Evolutionary conservation across 1,140 invertebrate genomes (phyloP).

Genomic region (Bombus waltoni): DNA sequence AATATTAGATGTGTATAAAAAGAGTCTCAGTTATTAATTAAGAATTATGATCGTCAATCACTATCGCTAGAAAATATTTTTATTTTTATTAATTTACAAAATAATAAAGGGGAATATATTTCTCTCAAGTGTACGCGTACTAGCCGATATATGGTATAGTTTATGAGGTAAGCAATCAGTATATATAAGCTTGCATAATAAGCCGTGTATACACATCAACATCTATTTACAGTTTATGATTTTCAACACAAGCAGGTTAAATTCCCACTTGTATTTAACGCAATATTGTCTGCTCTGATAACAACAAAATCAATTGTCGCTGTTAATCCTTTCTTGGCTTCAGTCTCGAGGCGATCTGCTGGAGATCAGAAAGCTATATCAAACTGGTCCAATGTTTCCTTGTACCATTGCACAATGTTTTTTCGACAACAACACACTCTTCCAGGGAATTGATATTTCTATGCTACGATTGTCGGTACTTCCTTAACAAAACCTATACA

Average conservation of each 20-base stretch:
- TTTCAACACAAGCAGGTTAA: slow-evolving; percentile 34
- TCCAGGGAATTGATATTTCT: background rate
- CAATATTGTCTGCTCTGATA: slow-evolving; percentile 7
- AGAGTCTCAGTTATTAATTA: background rate
- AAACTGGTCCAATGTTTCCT: slow-evolving; percentile 12
- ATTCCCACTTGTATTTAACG: slow-evolving; percentile 2
- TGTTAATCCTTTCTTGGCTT: slow-evolving; percentile 23
- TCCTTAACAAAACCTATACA: background rate
- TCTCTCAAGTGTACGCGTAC: background rate
- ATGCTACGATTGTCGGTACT: background rate
- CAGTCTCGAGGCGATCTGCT: background rate
- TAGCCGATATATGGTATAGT: background rate
- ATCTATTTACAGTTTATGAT: background rate
- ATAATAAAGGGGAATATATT: background rate
- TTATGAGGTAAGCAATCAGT: background rate
- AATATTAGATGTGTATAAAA: background rate
- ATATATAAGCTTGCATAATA: background rate
- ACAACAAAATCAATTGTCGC: slow-evolving; percentile 42
- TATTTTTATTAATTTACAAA: background rate
- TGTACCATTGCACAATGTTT: background rate
- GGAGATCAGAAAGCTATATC: slow-evolving; percentile 21
- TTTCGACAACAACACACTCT: background rate
- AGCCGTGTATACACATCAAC: background rate
- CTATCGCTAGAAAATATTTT: background rate
- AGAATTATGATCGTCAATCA: background rate